A percentile compares a stretch with the other conserved stretches of the same genome.
Evolutionary conservation across 2,888 invertebrate species (phyloP).

Genomic region (Pogonocherus hispidulus): DNA sequence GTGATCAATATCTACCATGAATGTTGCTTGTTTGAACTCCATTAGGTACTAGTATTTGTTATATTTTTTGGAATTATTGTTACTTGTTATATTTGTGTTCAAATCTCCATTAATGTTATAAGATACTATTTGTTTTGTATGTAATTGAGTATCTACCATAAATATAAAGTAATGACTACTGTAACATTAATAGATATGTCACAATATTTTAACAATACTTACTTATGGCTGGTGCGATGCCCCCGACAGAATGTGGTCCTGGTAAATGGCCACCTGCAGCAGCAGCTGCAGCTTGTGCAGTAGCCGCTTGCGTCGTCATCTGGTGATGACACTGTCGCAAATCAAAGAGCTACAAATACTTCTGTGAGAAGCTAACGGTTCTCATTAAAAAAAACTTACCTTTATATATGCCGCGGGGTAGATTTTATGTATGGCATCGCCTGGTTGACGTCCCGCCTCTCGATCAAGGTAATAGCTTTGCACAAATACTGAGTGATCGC

Average conservation of each 20-base stretch:
- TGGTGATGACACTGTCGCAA: conserved; percentile 97
- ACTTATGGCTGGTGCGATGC: conserved; percentile 80
- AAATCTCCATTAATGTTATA: too few relatives aligned
- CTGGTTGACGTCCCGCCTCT: conserved; percentile 96
- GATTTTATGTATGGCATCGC: conserved; percentile 98
- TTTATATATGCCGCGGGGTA: conserved; percentile 98
- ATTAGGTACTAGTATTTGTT: too few relatives aligned
- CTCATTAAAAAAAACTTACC: conserved; percentile 72
- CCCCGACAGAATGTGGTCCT: conserved; percentile 81
- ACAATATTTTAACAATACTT: conserved; percentile 56
- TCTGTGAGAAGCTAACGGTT: too few relatives aligned
- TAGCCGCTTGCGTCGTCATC: conserved; percentile 97
- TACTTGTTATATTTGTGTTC: too few relatives aligned
- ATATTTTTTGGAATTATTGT: too few relatives aligned
- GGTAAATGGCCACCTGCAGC: conserved; percentile 95
- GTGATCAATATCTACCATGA: too few relatives aligned
- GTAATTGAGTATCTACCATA: too few relatives aligned
- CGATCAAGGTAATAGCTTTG: conserved; percentile 98
- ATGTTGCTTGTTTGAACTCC: too few relatives aligned
- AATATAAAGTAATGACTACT: too few relatives aligned
- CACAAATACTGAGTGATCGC: conserved; percentile 98
- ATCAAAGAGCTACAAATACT: conserved; percentile 92
- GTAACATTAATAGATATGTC: too few relatives aligned
- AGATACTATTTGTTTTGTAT: too few relatives aligned
- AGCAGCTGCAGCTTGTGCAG: conserved; percentile 93